Percentiles rank a stretch among this genome's conserved stretches.
These are phyloP conservation scores for Patella ulyssiponensis DNA, from an alignment of 2,888 invertebrate genomes.

Conservation along the genomic window DNA sequence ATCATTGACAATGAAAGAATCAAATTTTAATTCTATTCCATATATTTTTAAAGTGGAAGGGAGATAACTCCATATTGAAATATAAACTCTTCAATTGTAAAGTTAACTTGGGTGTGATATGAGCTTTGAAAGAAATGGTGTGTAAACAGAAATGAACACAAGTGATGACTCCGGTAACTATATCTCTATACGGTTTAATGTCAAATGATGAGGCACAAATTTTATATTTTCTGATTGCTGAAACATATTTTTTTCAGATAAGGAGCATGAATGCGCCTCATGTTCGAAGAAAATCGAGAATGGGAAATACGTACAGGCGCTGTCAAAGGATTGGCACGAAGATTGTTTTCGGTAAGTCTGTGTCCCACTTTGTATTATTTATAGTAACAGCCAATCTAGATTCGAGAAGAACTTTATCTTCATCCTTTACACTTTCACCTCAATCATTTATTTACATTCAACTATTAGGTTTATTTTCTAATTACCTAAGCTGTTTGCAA, in stretches of 20 bases:
- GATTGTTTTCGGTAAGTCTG: slow-evolving; percentile 29
- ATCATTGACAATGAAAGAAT: too few relatives aligned
- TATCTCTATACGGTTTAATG: background rate
- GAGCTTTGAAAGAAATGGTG: background rate
- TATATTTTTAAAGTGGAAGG: background rate
- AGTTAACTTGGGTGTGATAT: background rate
- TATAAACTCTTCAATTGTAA: background rate
- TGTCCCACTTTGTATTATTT: slow-evolving; percentile 1
- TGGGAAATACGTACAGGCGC: slow-evolving; percentile 23
- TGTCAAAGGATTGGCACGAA: slow-evolving; percentile 22
- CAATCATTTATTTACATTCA: too few relatives aligned
- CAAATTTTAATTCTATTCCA: too few relatives aligned
- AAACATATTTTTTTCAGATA: slow-evolving; percentile 6
- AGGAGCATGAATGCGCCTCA: slow-evolving; percentile 13
- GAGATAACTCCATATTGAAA: background rate
- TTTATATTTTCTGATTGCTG: background rate
- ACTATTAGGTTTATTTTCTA: too few relatives aligned
- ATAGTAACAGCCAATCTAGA: background rate
- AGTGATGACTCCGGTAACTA: background rate
- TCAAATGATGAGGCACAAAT: background rate
- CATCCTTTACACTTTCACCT: too few relatives aligned
- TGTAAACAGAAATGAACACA: background rate
- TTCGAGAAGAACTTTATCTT: too few relatives aligned
- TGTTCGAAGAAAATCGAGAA: slow-evolving; percentile 18
- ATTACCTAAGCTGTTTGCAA: too few relatives aligned